Percentiles rank a stretch among this genome's conserved stretches.
These are phyloP conservation scores for Malaclemys terrapin DNA, from an alignment of 2,113 vertebrate species.

Conservation along the genomic window DNA sequence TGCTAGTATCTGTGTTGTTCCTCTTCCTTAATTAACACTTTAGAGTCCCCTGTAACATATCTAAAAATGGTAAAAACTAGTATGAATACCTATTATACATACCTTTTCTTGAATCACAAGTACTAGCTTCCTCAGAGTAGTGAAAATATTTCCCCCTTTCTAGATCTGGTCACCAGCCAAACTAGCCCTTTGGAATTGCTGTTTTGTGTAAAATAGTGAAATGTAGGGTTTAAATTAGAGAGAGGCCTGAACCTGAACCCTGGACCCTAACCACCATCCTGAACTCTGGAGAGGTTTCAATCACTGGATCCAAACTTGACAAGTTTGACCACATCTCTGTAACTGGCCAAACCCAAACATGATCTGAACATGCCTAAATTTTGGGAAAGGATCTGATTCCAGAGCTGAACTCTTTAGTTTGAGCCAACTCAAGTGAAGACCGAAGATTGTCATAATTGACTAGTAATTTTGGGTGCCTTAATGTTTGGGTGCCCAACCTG, in stretches of 20 bases:
- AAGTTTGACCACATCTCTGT: background rate
- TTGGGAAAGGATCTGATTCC: background rate
- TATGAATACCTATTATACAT: background rate
- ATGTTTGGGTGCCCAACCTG: rapidly evolving
- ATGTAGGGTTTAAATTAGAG: conserved; percentile 29
- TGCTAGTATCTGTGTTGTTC: background rate
- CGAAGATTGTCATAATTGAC: background rate
- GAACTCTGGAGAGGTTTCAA: background rate
- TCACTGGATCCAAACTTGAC: background rate
- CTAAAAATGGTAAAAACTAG: background rate
- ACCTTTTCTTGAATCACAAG: background rate
- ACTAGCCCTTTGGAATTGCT: background rate
- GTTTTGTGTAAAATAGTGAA: conserved; percentile 32
- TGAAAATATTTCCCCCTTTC: background rate
- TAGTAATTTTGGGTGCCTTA: background rate
- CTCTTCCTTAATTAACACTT: background rate
- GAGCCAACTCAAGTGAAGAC: background rate
- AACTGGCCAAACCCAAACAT: background rate
- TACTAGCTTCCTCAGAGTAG: background rate
- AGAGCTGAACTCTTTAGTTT: background rate
- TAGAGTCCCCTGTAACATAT: background rate
- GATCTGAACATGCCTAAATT: conserved; percentile 7
- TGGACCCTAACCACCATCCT: conserved; percentile 16
- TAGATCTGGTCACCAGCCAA: background rate
- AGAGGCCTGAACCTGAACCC: conserved; percentile 6